A percentile compares a stretch with the other conserved stretches of the same genome.
These are phyloP conservation scores for Ornithoptera priamus DNA, from an alignment of 2,888 invertebrate species.

Conservation along the genomic window DNA sequence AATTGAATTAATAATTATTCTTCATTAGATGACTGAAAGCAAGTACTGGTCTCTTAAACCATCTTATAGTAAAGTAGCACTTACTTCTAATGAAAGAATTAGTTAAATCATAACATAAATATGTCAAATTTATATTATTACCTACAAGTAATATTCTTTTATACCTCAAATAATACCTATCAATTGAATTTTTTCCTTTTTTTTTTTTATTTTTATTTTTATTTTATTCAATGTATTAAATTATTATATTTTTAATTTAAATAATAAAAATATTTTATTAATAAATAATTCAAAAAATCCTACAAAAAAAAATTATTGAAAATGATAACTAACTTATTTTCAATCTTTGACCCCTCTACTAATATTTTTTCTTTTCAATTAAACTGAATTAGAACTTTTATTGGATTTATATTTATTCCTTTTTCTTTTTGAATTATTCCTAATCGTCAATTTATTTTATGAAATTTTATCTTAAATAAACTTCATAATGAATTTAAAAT, in stretches of 20 bases:
- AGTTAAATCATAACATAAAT: slow-evolving; percentile 76
- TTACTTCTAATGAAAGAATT: slow-evolving; percentile 84
- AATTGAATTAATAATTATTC: slow-evolving; percentile 77
- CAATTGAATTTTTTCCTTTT: slow-evolving; percentile 74
- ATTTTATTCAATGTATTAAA: slow-evolving; percentile 76
- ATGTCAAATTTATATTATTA: slow-evolving; percentile 85
- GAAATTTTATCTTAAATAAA: too few species aligned
- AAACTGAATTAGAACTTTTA: too few species aligned
- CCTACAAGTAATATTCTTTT: slow-evolving; percentile 78
- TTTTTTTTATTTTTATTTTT: slow-evolving; percentile 64
- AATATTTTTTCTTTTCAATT: too few species aligned
- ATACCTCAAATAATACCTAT: slow-evolving; percentile 85
- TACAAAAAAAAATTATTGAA: too few species aligned
- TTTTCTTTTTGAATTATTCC: too few species aligned
- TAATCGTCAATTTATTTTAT: too few species aligned
- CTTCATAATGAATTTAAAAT: too few species aligned
- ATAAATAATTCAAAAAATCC: too few species aligned
- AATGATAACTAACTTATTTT: too few species aligned
- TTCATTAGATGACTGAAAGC: slow-evolving; percentile 84
- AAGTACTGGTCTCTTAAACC: slow-evolving; percentile 87
- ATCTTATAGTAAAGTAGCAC: slow-evolving; percentile 81
- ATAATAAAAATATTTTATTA: slow-evolving; percentile 52
- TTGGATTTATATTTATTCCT: too few species aligned
- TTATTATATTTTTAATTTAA: slow-evolving; percentile 66
- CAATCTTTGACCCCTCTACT: too few species aligned